Evolutionary conservation across 1,140 invertebrate genomes (phyloP).

Genomic region (Mizuhopecten yessoensis): DNA sequence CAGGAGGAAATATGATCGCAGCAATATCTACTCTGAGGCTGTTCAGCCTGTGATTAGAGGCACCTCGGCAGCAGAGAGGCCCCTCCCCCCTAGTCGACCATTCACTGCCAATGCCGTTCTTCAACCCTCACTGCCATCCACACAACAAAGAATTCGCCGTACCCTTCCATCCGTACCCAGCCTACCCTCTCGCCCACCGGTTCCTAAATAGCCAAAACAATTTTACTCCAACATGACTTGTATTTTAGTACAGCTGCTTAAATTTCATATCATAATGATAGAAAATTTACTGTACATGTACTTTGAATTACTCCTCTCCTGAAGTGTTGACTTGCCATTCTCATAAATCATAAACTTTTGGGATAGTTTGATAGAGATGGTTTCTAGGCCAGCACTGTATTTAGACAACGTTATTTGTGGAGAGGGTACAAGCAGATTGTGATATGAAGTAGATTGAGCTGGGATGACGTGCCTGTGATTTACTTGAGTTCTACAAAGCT

Average conservation of each 20-base stretch:
- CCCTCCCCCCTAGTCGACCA: constrained; percentile 45
- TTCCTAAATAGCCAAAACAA: constrained; percentile 50
- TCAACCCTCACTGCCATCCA: neutral
- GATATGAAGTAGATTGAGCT: neutral
- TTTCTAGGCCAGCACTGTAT: neutral
- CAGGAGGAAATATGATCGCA: constrained; percentile 57
- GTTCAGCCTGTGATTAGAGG: constrained; percentile 44
- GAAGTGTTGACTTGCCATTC: neutral
- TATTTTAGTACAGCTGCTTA: neutral
- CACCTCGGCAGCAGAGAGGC: neutral
- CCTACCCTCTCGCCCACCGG: constrained; percentile 67
- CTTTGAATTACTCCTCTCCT: neutral
- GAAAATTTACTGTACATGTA: neutral
- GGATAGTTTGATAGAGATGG: neutral
- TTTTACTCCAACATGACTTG: neutral
- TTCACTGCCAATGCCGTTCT: constrained; percentile 52
- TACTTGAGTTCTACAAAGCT: too few relatives aligned
- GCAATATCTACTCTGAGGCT: constrained; percentile 49
- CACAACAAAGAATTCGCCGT: constrained; percentile 67
- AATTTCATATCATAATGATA: neutral
- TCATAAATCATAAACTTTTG: neutral
- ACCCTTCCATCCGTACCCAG: constrained; percentile 67
- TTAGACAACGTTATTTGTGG: neutral
- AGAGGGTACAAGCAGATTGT: neutral
- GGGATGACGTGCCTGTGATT: too few relatives aligned